Percentiles rank a stretch among this genome's conserved stretches.
These are phyloP conservation scores for Drosophila murphyi DNA, from an alignment of 1,140 invertebrate species.

Conservation along the genomic window DNA sequence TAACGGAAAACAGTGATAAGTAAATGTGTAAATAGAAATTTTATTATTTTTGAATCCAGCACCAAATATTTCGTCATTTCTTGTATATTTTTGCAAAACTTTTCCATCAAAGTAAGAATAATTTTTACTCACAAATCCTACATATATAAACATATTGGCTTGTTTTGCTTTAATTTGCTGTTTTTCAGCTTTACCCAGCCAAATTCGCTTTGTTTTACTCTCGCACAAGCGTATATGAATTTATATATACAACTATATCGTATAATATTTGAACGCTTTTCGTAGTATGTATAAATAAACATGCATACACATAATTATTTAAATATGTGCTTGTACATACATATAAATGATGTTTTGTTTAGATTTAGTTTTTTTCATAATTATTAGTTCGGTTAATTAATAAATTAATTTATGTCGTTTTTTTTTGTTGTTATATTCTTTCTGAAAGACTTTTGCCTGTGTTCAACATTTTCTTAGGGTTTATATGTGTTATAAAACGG, in stretches of 20 bases:
- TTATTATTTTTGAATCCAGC: too few species aligned
- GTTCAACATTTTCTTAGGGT: constrained; percentile 3
- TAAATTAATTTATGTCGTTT: not conserved
- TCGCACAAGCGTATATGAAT: constrained; percentile 15
- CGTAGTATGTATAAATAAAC: constrained; percentile 26
- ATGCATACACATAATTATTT: not conserved
- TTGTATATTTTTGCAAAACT: too few species aligned
- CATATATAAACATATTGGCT: too few species aligned
- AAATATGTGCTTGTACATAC: not conserved
- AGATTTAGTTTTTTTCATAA: constrained; percentile 13
- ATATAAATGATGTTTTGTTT: constrained; percentile 1
- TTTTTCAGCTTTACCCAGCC: constrained; percentile 14
- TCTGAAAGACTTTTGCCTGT: too few species aligned
- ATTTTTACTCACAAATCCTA: too few species aligned
- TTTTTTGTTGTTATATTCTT: not conserved
- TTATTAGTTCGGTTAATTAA: not conserved
- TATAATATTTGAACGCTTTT: constrained; percentile 49
- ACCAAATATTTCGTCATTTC: too few species aligned
- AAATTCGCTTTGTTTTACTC: constrained; percentile 22
- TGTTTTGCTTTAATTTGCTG: not conserved
- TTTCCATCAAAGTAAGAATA: too few species aligned
- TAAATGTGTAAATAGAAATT: too few species aligned
- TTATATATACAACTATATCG: constrained; percentile 26
- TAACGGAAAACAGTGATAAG: too few species aligned
- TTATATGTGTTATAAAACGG: too few species aligned